A percentile compares a stretch with the other conserved stretches of the same genome.
phyloP scores from a whole-genome alignment of 2,888 invertebrate species.

The Tinea trinotella region DNA sequence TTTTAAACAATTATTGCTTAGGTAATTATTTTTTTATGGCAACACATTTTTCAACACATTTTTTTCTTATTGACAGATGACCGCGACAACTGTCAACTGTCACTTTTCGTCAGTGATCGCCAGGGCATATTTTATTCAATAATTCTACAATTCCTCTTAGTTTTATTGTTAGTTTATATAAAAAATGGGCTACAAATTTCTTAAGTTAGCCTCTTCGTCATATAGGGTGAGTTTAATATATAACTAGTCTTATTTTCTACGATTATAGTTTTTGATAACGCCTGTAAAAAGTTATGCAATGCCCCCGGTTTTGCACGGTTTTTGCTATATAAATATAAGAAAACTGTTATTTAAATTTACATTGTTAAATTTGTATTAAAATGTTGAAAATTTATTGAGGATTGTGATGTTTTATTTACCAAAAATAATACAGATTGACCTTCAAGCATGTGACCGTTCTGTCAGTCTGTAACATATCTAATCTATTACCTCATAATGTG shows the following conservation, averaged over 20 bases:
- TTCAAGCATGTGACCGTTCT: constrained; percentile 54
- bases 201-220: constrained; percentile 54
- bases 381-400: not conserved
- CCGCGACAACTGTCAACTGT: not conserved
- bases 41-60: not conserved
- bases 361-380: not conserved
- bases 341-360: not conserved
- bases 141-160: constrained; percentile 25
- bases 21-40: not conserved
- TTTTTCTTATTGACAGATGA: not conserved
- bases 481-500: not conserved
- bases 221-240: constrained; percentile 44
- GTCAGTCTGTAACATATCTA: constrained; percentile 4
- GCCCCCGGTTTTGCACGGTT: not conserved
- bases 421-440: constrained; percentile 34
- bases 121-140: constrained; percentile 38
- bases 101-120: constrained; percentile 26
- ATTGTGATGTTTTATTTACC: not conserved
- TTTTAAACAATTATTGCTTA: no score
- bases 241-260: constrained; percentile 3
- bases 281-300: constrained; percentile 53
- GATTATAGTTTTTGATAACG: not conserved
- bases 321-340: not conserved
- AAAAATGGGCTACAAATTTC: constrained; percentile 58
- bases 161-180: constrained; percentile 20